Evolutionary conservation across 2,113 vertebrate genomes (phyloP).

Genomic region (Amphiprion percula): DNA sequence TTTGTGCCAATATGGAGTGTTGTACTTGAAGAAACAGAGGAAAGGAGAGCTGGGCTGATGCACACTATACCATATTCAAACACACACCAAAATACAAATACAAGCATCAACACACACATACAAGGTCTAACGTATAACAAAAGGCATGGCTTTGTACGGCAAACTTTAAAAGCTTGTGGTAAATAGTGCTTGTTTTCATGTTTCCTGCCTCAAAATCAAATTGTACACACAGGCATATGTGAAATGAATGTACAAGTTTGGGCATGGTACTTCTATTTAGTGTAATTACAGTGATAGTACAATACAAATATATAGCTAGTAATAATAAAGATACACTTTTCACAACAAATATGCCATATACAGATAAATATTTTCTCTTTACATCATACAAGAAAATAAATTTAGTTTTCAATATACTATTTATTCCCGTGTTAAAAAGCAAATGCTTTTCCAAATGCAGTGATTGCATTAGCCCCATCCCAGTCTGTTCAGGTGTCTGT

Average conservation of each 20-base stretch:
- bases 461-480: conserved; percentile 22
- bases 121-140: conserved; percentile 4
- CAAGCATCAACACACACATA: neutral
- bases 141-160: conserved; percentile 5
- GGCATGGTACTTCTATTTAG: conserved; percentile 13
- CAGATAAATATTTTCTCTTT: conserved; percentile 43
- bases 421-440: conserved; percentile 24
- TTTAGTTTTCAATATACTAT: conserved; percentile 17
- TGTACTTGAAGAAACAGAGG: conserved; percentile 5
- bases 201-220: conserved; percentile 6
- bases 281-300: conserved; percentile 15
- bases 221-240: conserved; percentile 7
- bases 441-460: neutral
- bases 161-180: neutral
- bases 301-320: conserved; percentile 24
- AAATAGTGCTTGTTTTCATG: neutral
- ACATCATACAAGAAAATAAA: conserved; percentile 48
- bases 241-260: conserved; percentile 7
- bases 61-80: conserved; percentile 31
- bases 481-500: conserved; percentile 5
- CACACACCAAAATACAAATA: conserved; percentile 35
- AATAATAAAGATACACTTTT: conserved; percentile 54
- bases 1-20: conserved; percentile 21
- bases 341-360: conserved; percentile 63
- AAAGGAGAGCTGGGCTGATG: conserved; percentile 20